Evolutionary conservation across 2,113 vertebrate species (phyloP).

Genomic region (Puntigrus tetrazona): DNA sequence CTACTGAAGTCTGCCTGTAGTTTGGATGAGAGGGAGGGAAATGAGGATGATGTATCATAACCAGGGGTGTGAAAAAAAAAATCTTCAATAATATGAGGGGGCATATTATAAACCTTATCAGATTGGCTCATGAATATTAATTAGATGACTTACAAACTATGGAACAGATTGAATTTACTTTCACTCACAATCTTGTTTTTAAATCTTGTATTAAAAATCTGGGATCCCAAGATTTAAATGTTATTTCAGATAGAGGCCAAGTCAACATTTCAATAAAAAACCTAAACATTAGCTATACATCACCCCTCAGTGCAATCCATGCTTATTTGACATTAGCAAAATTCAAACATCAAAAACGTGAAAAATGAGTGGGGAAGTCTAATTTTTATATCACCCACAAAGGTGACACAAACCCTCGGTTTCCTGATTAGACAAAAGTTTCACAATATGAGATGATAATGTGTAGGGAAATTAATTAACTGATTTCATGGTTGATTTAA

Average conservation of each 20-base stretch:
- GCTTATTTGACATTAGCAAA: not conserved
- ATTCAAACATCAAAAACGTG: not conserved
- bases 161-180: not conserved
- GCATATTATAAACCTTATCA: not conserved
- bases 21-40: not conserved
- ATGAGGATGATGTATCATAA: not conserved
- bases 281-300: no score
- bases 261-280: not conserved
- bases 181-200: not conserved
- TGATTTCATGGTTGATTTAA: slow-evolving; percentile 86
- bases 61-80: not conserved
- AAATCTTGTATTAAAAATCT: no score
- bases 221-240: no score
- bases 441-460: slow-evolving; percentile 72
- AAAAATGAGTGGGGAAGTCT: not conserved
- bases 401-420: not conserved
- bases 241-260: no score
- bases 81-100: not conserved
- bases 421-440: slow-evolving; percentile 47
- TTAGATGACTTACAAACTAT: not conserved
- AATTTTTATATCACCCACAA: not conserved
- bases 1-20: not conserved
- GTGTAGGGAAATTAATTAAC: slow-evolving; percentile 84
- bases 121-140: not conserved
- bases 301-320: not conserved